These are phyloP conservation scores for Glyphotaelius pellucidus DNA, from an alignment of 2,888 invertebrate species.

Conservation along the genomic window DNA sequence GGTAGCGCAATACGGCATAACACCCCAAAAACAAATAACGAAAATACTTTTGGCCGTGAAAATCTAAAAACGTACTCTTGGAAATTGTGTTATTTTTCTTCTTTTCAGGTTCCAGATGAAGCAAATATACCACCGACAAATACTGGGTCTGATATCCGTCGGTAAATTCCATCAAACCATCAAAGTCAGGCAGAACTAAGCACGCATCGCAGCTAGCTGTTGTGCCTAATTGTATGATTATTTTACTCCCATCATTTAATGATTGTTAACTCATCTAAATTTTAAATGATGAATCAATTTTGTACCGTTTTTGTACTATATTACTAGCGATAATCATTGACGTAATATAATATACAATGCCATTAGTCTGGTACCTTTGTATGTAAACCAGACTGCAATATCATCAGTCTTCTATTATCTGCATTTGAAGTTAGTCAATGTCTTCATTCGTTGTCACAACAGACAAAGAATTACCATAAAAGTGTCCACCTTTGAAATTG, in stretches of 20 bases:
- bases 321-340: not conserved
- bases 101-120: conserved; percentile 62
- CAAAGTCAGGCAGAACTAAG: conserved; percentile 61
- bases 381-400: not conserved
- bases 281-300: not conserved
- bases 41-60: no score
- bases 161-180: conserved; percentile 60
- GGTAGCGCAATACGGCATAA: no score
- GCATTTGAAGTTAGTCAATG: not conserved
- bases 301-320: not conserved
- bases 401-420: not conserved
- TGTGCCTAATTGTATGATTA: not conserved
- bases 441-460: not conserved
- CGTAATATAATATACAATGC: not conserved
- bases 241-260: not conserved
- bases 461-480: not conserved
- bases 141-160: conserved; percentile 60
- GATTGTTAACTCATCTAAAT: not conserved
- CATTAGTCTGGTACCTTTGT: not conserved
- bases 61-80: no score
- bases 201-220: not conserved
- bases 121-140: conserved; percentile 64
- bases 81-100: not conserved
- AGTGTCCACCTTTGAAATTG: not conserved
- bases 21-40: no score